Evolutionary conservation across 2,888 invertebrate species (phyloP).

Genomic region (Cerastis leucographa): DNA sequence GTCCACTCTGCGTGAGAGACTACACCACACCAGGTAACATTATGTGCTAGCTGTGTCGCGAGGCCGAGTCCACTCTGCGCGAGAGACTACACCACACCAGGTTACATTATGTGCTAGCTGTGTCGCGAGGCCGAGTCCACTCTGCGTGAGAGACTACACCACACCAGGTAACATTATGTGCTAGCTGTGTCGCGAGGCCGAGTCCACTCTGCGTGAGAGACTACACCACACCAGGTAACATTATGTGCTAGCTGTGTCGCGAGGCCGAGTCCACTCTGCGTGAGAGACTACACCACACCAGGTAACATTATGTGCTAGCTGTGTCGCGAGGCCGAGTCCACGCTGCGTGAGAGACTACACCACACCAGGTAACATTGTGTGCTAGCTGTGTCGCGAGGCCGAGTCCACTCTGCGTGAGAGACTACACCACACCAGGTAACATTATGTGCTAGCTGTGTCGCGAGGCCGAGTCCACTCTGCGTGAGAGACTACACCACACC

Average conservation of each 20-base stretch:
- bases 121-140: too few species aligned
- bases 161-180: slow-evolving; percentile 5
- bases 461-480: too few species aligned
- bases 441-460: too few species aligned
- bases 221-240: slow-evolving; percentile 43
- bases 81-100: slow-evolving; percentile 68
- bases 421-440: slow-evolving; percentile 58
- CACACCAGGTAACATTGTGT: slow-evolving; percentile 2
- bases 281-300: slow-evolving; percentile 67
- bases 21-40: slow-evolving; percentile 40
- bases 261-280: too few species aligned
- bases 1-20: slow-evolving; percentile 62
- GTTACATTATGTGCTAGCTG: not conserved
- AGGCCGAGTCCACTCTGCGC: too few species aligned
- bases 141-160: slow-evolving; percentile 66
- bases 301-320: not conserved
- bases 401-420: slow-evolving; percentile 53
- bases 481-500: slow-evolving; percentile 67
- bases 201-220: slow-evolving; percentile 62
- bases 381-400: too few species aligned
- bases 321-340: too few species aligned
- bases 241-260: too few species aligned
- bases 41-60: too few species aligned
- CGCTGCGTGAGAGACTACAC: slow-evolving; percentile 67
- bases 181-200: too few species aligned